These are phyloP conservation scores for Xanthorhoe spadicearia DNA, from an alignment of 2,888 invertebrate genomes.

Conservation along the genomic window DNA sequence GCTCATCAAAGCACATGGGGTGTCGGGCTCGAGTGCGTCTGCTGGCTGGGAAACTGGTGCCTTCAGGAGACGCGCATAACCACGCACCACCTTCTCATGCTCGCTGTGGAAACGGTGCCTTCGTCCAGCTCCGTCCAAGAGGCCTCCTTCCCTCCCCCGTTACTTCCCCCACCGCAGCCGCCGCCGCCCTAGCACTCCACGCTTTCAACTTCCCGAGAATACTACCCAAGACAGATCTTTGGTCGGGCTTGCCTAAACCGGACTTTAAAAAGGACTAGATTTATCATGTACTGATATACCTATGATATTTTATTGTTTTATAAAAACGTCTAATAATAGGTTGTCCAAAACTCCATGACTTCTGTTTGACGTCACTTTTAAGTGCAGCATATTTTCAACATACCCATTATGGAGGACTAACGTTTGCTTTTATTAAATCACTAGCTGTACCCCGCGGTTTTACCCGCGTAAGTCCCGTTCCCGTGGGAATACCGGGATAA, in stretches of 20 bases:
- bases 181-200: constrained; percentile 69
- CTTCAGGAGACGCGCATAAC: constrained; percentile 75
- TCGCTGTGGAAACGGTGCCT: constrained; percentile 79
- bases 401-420: not conserved
- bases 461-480: too few species aligned
- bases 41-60: constrained; percentile 70
- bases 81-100: constrained; percentile 79
- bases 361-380: not conserved
- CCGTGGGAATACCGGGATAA: too few species aligned
- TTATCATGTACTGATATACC: constrained; percentile 5
- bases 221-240: constrained; percentile 75
- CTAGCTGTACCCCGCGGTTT: too few species aligned
- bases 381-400: not conserved
- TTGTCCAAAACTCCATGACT: not conserved
- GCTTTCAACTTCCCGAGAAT: constrained; percentile 74
- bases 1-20: constrained; percentile 80
- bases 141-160: constrained; percentile 48
- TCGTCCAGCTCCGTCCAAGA: constrained; percentile 76
- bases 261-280: constrained; percentile 68
- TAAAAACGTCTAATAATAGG: not conserved
- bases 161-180: constrained; percentile 61
- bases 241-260: constrained; percentile 64
- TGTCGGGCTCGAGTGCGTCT: constrained; percentile 75
- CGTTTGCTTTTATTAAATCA: not conserved
- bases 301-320: constrained; percentile 1